Conservation (phyloP, 2,888 invertebrate species). For the Megaustenia siamemsis region DNA sequence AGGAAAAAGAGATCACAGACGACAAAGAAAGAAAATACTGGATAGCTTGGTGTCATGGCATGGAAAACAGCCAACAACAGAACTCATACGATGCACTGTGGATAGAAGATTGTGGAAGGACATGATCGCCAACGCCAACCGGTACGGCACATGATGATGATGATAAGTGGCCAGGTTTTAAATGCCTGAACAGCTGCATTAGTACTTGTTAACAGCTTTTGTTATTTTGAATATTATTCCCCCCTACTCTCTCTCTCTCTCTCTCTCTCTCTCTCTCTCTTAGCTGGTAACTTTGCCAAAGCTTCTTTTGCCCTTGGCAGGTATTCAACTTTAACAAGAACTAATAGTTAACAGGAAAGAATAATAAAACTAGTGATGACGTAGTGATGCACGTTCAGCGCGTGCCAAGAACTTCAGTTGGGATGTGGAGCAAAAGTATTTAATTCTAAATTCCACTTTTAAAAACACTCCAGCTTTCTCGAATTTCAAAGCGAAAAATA, state of each 20-base stretch:
- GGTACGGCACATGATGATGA: too few species aligned
- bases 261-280: neutral
- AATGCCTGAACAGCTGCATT: neutral
- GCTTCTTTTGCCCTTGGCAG: neutral
- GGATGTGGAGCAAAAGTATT: neutral
- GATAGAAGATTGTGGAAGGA: too few species aligned
- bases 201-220: neutral
- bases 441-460: constrained; percentile 1
- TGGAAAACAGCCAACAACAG: too few species aligned
- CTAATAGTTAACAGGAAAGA: neutral
- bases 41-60: too few species aligned
- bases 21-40: too few species aligned
- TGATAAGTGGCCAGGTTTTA: too few species aligned
- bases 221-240: neutral
- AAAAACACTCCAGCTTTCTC: neutral
- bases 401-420: neutral
- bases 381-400: neutral
- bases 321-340: neutral
- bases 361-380: neutral
- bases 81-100: too few species aligned
- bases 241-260: neutral
- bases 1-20: too few species aligned
- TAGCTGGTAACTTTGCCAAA: neutral
- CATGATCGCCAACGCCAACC: too few species aligned
- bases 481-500: constrained; percentile 1